phyloP scores from a whole-genome alignment of 2,797 vertebrate genomes.

The Myotis vivesi region DNA sequence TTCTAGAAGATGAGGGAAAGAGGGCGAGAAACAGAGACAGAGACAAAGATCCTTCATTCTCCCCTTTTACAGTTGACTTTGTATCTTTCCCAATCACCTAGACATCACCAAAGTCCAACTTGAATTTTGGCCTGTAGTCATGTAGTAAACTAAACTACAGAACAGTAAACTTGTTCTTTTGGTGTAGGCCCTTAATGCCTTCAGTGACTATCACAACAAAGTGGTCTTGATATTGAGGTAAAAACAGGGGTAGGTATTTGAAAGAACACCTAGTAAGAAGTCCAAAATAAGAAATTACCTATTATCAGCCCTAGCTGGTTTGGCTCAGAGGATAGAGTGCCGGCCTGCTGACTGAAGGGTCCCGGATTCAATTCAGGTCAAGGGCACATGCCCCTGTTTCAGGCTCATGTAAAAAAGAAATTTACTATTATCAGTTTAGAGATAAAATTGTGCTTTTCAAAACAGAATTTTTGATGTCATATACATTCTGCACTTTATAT shows the following conservation, averaged over 20 bases:
- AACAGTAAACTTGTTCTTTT: not conserved
- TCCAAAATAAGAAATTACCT: too few species aligned
- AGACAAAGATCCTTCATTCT: not conserved
- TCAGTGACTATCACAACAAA: not conserved
- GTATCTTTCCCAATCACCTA: not conserved
- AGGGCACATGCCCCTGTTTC: too few species aligned
- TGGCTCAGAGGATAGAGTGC: too few species aligned
- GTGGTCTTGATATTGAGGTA: not conserved
- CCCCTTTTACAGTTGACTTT: not conserved
- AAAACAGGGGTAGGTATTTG: not conserved
- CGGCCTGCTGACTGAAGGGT: too few species aligned
- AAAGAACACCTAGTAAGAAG: not conserved
- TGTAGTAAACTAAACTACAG: not conserved
- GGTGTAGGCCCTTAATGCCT: not conserved
- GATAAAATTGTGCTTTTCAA: not conserved
- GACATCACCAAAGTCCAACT: not conserved
- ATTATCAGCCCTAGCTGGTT: too few species aligned
- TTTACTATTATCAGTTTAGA: constrained; percentile 24
- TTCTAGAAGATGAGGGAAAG: not conserved
- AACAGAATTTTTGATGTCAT: not conserved
- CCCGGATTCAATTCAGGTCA: too few species aligned
- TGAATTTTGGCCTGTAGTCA: not conserved
- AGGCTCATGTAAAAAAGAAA: too few species aligned
- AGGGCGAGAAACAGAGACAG: not conserved
- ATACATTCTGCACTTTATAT: constrained; percentile 36